Evolutionary conservation across 2,113 vertebrate genomes (phyloP), one percentile per base, ranked within the genome.

Genomic region (Podarcis raffonei): DNA sequence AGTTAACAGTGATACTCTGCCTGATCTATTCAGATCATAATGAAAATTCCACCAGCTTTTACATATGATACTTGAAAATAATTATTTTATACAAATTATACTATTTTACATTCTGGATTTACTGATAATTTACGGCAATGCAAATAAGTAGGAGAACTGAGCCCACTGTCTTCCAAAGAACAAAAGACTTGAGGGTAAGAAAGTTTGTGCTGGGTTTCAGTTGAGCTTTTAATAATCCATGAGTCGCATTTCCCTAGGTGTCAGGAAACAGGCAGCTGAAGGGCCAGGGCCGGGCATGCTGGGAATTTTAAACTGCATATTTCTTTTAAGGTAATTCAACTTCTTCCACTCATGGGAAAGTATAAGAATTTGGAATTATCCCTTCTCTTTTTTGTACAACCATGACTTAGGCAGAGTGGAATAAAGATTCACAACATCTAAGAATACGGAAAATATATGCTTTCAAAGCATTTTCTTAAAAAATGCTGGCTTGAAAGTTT

Each of bases 341-440:
- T 42, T 85, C 57, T 71, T 90, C 35, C 6, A 59, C 30, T 81
- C 32, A 32, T 32, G 30, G 23, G 39, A 78, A 48, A 65, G n/a
- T 12, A 5, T 87, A 62, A 62, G 79, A 81, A 30, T 77, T 25
- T 77, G 71, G 65, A 85, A 90, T 91, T 86, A 78, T 86, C 39
- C 83, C 81, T 83, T 66, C 37, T 76, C 87, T 87, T 8, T 35
- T 27, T 72, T 81, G 20, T 48, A 79, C 30, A 92, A 92, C 76
- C 77, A 53, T 81, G 86, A 77, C 82, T 81, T 35, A 59, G 20
- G 32, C 37, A 4, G 30, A 71, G n/a, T 11, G 12, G 7, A 15
- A 23, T 37, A 59, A 53, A 87, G 27, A 85, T 23, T 62, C 86
- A 84, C 91, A 91, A 22, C 84, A 89, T 78, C 37, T 78, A 87